Evolutionary conservation across 2,797 vertebrate species (phyloP).

Genomic region (Lepilemur septentrionalis): DNA sequence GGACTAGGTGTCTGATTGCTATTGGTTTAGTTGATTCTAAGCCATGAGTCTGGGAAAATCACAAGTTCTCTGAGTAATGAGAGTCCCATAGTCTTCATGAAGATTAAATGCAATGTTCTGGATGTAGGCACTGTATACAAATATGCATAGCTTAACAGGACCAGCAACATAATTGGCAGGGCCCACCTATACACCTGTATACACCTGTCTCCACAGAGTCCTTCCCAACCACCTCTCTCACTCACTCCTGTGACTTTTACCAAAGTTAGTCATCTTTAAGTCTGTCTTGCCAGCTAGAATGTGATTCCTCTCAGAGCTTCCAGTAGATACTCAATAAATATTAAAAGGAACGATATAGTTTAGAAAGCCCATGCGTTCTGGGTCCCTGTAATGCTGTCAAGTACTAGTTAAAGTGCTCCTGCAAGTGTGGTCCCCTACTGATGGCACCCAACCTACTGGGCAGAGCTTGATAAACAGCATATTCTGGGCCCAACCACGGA

Average conservation of each 20-base stretch:
- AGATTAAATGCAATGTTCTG: background rate
- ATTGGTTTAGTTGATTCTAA: background rate
- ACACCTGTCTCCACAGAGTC: background rate
- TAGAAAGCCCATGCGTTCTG: background rate
- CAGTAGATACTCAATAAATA: background rate
- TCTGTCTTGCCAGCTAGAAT: background rate
- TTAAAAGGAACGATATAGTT: background rate
- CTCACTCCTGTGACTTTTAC: background rate
- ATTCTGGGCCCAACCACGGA: background rate
- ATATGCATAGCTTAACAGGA: background rate
- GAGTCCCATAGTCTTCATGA: background rate
- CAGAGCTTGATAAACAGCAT: background rate
- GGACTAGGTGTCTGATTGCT: background rate
- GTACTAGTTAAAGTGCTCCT: background rate
- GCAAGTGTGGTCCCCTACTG: background rate
- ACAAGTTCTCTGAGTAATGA: background rate
- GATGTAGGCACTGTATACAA: background rate
- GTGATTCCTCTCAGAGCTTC: background rate
- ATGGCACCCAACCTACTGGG: background rate
- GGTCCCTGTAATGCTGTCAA: background rate
- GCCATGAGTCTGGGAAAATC: background rate
- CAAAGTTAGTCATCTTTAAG: background rate
- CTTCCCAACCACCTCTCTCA: background rate
- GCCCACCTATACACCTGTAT: background rate
- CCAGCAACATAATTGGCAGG: background rate